These are phyloP conservation scores for Drosophila neonasuta DNA, from an alignment of 2,888 invertebrate species.

Conservation along the genomic window DNA sequence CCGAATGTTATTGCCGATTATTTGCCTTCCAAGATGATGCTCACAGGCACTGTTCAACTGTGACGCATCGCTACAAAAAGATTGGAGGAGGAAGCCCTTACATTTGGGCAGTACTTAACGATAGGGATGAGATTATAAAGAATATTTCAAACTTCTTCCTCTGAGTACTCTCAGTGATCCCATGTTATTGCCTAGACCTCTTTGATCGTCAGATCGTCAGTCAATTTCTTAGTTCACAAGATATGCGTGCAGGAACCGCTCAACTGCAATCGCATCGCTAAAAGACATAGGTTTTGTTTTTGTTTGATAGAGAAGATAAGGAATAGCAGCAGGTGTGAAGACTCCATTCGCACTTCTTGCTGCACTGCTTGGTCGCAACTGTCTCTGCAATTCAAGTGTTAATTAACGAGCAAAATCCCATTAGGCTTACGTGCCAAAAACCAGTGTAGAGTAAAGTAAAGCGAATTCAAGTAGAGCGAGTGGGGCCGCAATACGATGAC, in stretches of 20 bases:
- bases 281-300: constrained; percentile 30
- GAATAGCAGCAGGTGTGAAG: constrained; percentile 1
- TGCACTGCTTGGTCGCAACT: constrained; percentile 21
- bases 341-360: constrained; percentile 12
- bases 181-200: constrained; percentile 26
- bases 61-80: constrained; percentile 68
- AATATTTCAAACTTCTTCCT: constrained; percentile 59
- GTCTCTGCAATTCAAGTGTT: constrained; percentile 59
- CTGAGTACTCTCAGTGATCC: constrained; percentile 15
- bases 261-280: constrained; percentile 57
- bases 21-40: constrained; percentile 36
- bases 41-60: constrained; percentile 76
- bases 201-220: constrained; percentile 21
- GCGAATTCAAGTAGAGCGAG: constrained; percentile 19
- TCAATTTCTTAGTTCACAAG: constrained; percentile 38
- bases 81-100: constrained; percentile 42
- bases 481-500: neutral
- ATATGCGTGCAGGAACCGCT: constrained; percentile 51
- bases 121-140: constrained; percentile 23
- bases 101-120: constrained; percentile 42
- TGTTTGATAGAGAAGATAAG: constrained; percentile 26
- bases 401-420: constrained; percentile 53
- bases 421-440: constrained; percentile 59
- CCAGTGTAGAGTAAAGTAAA: constrained; percentile 15
- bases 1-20: constrained; percentile 12